Conservation (phyloP, 2,888 invertebrate genomes). For the Euphydryas editha region DNA sequence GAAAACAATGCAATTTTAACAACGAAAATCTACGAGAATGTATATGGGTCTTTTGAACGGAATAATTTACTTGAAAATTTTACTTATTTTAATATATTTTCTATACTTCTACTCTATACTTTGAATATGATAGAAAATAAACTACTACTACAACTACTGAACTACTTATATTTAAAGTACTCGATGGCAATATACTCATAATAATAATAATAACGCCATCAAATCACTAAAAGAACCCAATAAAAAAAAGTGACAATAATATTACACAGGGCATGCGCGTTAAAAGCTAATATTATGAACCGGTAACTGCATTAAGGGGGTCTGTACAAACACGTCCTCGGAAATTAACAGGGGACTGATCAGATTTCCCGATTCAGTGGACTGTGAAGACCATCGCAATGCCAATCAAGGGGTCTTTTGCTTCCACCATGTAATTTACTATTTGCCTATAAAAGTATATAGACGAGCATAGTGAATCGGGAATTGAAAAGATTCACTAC, state of each 20-base stretch:
- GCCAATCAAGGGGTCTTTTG: constrained; percentile 67
- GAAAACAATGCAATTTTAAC: background rate
- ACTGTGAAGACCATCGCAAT: constrained; percentile 74
- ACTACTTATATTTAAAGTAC: too few species aligned
- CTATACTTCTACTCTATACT: too few species aligned
- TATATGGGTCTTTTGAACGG: background rate
- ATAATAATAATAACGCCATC: background rate
- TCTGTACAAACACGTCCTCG: constrained; percentile 68
- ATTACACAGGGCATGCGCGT: constrained; percentile 33
- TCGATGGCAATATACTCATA: too few species aligned
- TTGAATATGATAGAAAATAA: too few species aligned
- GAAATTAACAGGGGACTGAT: constrained; percentile 76
- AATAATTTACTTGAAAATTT: background rate
- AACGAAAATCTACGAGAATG: background rate
- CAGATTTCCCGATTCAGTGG: constrained; percentile 76
- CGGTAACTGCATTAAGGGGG: constrained; percentile 58
- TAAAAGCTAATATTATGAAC: constrained; percentile 62
- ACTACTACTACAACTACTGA: too few species aligned
- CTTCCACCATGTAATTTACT: constrained; percentile 41
- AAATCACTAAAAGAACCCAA: background rate
- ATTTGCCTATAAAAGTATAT: constrained; percentile 41
- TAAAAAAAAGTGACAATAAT: background rate
- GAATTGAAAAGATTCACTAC: constrained; percentile 8
- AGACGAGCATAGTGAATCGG: constrained; percentile 26
- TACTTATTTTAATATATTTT: too few species aligned